Evolutionary conservation across 2,113 vertebrate species (phyloP), one percentile per base, ranked within the genome.

Genomic region (Pelmatolapia mariae): DNA sequence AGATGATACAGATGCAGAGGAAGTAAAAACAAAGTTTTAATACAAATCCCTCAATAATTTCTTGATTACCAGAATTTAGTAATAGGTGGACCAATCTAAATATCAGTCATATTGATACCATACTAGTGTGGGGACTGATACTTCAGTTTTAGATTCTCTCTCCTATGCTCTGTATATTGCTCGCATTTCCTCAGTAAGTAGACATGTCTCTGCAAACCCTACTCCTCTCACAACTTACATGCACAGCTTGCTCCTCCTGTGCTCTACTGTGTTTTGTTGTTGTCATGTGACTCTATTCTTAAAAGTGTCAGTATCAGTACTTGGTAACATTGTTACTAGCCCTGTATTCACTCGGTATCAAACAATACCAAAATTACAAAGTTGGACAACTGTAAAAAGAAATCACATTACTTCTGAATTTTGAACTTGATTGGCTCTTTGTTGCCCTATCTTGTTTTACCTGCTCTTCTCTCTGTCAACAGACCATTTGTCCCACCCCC

Each of bases 51-150:
- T 31, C 57, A 61, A 18, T 1, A 61, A 61, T 26, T 31, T 61
- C 0, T 61, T 31, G 26, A 61, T 31, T 61, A 61, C 57, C 26
- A 61, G 26, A 61, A 31, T 61, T 0, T 4, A 31, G 26, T 59
- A 59, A 59, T 59, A 59, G 57, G 0, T 59, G 57, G 57, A 6
- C 26, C 8, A 59, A 59, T 59, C 57, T 1, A 18, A 59, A 31
- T 59, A 31, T 31, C 15, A 59, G 57, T 59, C 26, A 61, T 61
- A 61, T 61, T 0, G 57, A 31, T 61, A 61, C 26, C 15, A 61
- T 61, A 61, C 26, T 61, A 61, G 57, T 19, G 29, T 33, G 57
- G 2, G 29, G 15, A 61, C 57, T 33, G 5, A 61, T 0, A 33
- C 29, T 61, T 61, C 15, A 59, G 57, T 61, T 61, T 61, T 61